Conservation (phyloP, 2,113 vertebrate genomes). For the Cyphotilapia sp. region DNA sequence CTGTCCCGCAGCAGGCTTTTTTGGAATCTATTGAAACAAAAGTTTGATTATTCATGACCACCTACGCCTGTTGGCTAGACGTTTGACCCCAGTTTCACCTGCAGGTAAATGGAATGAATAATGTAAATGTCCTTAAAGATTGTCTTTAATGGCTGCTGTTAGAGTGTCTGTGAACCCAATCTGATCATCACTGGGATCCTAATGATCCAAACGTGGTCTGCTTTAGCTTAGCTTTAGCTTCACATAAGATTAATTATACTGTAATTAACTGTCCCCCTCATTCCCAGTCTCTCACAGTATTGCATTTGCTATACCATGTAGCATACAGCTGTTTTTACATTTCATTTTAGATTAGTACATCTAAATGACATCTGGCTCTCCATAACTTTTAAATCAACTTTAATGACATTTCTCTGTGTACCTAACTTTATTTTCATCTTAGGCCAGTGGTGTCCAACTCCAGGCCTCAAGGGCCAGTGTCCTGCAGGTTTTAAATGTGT, state of each 20-base stretch:
- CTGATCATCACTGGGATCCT: not conserved
- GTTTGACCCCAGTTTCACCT: not conserved
- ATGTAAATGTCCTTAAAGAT: not conserved
- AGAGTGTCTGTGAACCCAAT: not conserved
- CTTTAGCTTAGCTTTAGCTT: not conserved
- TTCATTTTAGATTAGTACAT: not conserved
- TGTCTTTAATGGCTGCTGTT: not conserved
- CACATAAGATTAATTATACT: not conserved
- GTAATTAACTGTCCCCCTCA: not conserved
- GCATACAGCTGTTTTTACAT: not conserved
- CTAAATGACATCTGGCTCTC: not conserved
- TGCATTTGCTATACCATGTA: not conserved
- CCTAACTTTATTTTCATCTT: not conserved
- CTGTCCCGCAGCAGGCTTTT: not conserved
- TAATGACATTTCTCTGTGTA: not conserved
- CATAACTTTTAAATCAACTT: not conserved
- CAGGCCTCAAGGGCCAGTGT: fast-evolving
- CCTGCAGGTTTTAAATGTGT: not conserved
- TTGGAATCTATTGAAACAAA: not conserved
- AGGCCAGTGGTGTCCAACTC: not conserved
- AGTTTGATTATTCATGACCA: not conserved
- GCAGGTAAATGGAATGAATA: not conserved
- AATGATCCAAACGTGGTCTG: not conserved
- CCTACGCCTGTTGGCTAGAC: not conserved
- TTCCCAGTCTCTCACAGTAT: not conserved